Conservation (phyloP, 2,888 invertebrate species). For the Polymixis lichenea region DNA sequence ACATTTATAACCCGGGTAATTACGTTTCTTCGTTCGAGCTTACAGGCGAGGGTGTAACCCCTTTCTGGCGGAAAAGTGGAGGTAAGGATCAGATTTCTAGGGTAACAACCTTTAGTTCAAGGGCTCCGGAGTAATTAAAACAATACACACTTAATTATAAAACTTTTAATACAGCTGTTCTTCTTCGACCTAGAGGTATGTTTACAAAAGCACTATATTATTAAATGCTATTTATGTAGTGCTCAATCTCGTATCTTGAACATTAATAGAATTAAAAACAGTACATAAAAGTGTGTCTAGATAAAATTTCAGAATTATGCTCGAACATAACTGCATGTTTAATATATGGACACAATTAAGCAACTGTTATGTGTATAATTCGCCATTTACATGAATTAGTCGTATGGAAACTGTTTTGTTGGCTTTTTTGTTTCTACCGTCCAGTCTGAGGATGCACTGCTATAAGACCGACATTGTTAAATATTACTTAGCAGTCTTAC, state of each 20-base stretch:
- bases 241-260: conserved; percentile 32
- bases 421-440: conserved; percentile 23
- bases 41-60: conserved; percentile 13
- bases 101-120: conserved; percentile 39
- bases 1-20: conserved; percentile 31
- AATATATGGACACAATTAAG: conserved; percentile 42
- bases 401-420: conserved; percentile 29
- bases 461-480: background rate
- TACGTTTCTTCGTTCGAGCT: conserved; percentile 4
- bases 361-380: conserved; percentile 48
- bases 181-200: background rate
- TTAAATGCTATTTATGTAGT: conserved; percentile 14
- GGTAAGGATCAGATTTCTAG: conserved; percentile 22
- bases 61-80: background rate
- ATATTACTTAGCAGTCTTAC: background rate
- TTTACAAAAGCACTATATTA: conserved; percentile 7
- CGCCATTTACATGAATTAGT: conserved; percentile 47
- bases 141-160: background rate
- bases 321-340: conserved; percentile 49
- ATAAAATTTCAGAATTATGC: conserved; percentile 40
- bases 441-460: background rate
- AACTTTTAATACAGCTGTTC: background rate
- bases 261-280: conserved; percentile 44
- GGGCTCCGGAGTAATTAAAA: conserved; percentile 25
- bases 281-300: conserved; percentile 42